A percentile compares a stretch with the other conserved stretches of the same genome.
phyloP scores from a whole-genome alignment of 2,888 invertebrate genomes.

The Congeria kusceri region DNA sequence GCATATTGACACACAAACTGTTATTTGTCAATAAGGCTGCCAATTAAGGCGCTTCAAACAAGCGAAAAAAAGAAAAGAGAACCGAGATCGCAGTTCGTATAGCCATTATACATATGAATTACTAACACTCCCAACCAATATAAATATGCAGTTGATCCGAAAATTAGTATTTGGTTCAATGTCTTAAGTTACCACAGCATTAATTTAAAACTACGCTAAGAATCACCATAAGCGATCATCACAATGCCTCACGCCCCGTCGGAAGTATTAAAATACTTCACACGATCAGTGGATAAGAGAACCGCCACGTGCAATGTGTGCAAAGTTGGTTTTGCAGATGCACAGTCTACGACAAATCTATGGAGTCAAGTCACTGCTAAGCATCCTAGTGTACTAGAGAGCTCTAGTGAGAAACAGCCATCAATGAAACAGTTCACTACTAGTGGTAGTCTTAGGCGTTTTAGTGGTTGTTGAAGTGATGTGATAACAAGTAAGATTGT shows the following conservation, averaged over 20 bases:
- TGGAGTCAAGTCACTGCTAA: slow-evolving; percentile 7
- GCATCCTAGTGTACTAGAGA: background rate
- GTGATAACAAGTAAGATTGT: background rate
- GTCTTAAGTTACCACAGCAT: no score
- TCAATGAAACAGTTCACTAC: background rate
- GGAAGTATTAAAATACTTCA: slow-evolving; percentile 9
- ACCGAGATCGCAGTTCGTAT: no score
- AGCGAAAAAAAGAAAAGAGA: no score
- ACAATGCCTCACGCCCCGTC: background rate
- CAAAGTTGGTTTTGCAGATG: background rate
- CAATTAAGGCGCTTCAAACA: no score
- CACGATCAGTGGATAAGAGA: background rate
- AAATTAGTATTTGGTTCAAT: no score
- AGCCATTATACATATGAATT: no score
- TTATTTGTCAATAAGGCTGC: no score
- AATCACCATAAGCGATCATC: no score
- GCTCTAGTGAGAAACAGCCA: background rate
- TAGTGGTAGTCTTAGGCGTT: background rate
- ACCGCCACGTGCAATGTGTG: background rate
- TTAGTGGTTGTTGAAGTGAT: background rate
- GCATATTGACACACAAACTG: no score
- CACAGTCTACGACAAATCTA: background rate
- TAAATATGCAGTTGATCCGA: no score
- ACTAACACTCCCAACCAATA: no score
- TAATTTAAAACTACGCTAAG: no score